These are phyloP conservation scores for Wiebesia pumilae DNA, from an alignment of 1,140 invertebrate genomes.

Conservation along the genomic window DNA sequence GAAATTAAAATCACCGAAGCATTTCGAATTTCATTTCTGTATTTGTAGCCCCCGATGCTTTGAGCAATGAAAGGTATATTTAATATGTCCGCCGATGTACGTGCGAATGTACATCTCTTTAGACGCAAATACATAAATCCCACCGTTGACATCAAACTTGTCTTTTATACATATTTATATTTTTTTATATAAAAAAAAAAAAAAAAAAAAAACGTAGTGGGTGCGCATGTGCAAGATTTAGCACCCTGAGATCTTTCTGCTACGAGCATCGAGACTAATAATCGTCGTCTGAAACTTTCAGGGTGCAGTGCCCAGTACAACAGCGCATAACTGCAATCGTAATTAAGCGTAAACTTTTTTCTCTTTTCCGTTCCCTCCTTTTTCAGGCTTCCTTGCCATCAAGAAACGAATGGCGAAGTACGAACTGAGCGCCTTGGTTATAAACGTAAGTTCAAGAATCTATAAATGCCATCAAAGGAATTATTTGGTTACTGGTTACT, in stretches of 20 bases:
- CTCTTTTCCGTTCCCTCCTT: not conserved
- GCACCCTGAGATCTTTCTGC: not conserved
- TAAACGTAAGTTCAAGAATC: not conserved
- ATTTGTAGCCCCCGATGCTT: too few species aligned
- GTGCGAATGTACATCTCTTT: not conserved
- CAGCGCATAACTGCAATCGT: not conserved
- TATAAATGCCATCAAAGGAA: not conserved
- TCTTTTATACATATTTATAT: not conserved
- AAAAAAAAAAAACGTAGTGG: too few species aligned
- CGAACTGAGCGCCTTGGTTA: not conserved
- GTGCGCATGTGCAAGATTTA: not conserved
- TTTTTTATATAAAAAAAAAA: not conserved
- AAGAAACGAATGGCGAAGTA: not conserved
- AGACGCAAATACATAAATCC: not conserved
- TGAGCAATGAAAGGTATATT: too few species aligned
- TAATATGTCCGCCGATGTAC: not conserved
- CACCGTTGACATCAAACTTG: not conserved
- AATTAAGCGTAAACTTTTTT: constrained; percentile 37
- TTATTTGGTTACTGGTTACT: too few species aligned
- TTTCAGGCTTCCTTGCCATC: not conserved
- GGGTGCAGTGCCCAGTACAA: too few species aligned
- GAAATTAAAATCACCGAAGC: too few species aligned
- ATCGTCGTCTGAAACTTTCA: not conserved
- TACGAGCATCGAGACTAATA: not conserved
- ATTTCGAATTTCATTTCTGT: too few species aligned